A percentile compares a stretch with the other conserved stretches of the same genome.
phyloP scores from a whole-genome alignment of 2,888 invertebrate genomes.

The Andrena bucephala region DNA sequence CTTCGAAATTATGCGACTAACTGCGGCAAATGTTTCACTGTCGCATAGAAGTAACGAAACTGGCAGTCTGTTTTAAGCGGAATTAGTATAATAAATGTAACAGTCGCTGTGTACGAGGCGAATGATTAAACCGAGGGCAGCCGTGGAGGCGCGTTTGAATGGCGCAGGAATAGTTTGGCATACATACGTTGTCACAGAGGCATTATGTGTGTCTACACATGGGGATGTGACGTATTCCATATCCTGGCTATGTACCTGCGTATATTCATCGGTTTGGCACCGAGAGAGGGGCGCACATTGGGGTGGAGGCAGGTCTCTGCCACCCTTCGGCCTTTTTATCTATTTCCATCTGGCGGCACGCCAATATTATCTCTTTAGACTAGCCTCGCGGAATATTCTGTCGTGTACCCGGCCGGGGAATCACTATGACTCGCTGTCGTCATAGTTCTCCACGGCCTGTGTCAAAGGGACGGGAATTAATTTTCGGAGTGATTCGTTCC shows the following conservation, averaged over 20 bases:
- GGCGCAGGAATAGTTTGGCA: conserved; percentile 43
- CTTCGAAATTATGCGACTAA: conserved; percentile 22
- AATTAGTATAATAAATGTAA: background rate
- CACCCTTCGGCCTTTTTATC: conserved; percentile 80
- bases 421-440: conserved; percentile 65
- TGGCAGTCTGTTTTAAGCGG: background rate
- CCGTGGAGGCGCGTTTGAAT: background rate
- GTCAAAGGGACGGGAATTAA: background rate
- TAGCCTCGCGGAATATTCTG: conserved; percentile 61
- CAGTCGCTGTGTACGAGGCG: background rate
- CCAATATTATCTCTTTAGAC: conserved; percentile 83
- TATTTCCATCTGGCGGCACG: conserved; percentile 82
- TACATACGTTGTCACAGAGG: conserved; percentile 34
- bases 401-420: conserved; percentile 53
- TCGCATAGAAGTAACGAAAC: background rate
- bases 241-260: conserved; percentile 34
- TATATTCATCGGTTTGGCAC: conserved; percentile 40
- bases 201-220: conserved; percentile 51
- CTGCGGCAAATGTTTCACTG: background rate
- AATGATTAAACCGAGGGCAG: background rate
- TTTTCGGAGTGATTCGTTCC: background rate
- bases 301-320: conserved; percentile 27
- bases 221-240: conserved; percentile 54
- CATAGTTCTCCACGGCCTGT: conserved; percentile 56
- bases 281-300: conserved; percentile 6